Conservation (phyloP, 2,113 vertebrate genomes). For the Carettochelys insculpta region DNA sequence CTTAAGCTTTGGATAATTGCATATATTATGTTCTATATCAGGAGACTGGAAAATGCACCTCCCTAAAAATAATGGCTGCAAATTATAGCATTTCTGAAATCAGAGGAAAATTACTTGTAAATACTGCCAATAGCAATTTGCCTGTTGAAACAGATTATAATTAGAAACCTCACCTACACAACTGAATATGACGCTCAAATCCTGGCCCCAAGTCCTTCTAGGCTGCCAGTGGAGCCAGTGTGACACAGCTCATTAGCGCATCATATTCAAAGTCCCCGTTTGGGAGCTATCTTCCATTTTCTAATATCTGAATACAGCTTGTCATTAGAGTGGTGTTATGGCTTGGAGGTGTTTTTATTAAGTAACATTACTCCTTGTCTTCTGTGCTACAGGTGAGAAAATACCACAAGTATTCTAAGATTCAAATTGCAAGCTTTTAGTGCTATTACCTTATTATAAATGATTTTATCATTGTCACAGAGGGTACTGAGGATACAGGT, state of each 20-base stretch:
- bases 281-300: background rate
- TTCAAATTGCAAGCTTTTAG: background rate
- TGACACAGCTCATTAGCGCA: background rate
- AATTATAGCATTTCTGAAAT: background rate
- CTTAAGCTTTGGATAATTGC: background rate
- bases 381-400: background rate
- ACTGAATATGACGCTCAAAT: background rate
- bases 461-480: background rate
- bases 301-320: background rate
- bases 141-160: background rate
- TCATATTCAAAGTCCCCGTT: background rate
- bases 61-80: background rate
- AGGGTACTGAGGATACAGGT: background rate
- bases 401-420: slow-evolving; percentile 3
- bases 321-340: background rate
- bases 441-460: background rate
- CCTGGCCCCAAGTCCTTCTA: background rate
- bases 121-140: background rate
- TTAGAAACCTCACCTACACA: background rate
- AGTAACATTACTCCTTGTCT: background rate
- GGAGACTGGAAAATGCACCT: background rate
- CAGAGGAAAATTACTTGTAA: background rate
- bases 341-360: background rate
- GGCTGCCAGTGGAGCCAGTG: background rate
- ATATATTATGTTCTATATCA: background rate